phyloP scores from a whole-genome alignment of 92 coral and sea anemone genomes.

The Palythoa grandis region DNA sequence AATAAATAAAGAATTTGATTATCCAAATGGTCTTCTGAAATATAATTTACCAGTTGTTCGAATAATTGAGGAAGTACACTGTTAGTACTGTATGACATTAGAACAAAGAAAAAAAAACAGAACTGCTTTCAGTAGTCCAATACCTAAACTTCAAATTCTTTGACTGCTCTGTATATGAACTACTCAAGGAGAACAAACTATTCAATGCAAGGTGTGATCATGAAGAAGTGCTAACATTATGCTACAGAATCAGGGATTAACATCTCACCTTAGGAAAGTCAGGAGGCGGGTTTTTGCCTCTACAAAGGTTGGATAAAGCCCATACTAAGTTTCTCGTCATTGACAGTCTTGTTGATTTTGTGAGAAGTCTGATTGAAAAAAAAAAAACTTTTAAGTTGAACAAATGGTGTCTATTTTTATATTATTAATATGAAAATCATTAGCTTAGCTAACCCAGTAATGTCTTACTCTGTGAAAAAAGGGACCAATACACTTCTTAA shows the following conservation, averaged over 20 bases:
- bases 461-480: neutral
- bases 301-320: constrained; percentile 95
- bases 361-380: constrained; percentile 67
- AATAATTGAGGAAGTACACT: no score
- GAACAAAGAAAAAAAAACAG: no score
- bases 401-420: neutral
- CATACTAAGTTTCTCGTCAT: constrained; percentile 96
- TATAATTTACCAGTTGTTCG: no score
- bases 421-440: neutral
- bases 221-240: no score
- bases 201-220: no score
- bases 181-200: no score
- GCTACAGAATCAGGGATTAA: neutral
- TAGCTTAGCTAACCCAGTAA: neutral
- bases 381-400: neutral
- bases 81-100: no score
- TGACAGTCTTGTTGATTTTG: constrained; percentile 80
- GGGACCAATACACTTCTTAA: neutral
- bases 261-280: constrained; percentile 90
- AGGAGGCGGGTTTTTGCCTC: constrained; percentile 98
- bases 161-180: no score
- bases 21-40: no score
- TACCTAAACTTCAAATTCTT: no score
- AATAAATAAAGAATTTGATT: no score
- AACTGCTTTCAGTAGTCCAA: neutral